phyloP scores from a whole-genome alignment of 2,888 invertebrate species.

The Drosophila setosimentum region DNA sequence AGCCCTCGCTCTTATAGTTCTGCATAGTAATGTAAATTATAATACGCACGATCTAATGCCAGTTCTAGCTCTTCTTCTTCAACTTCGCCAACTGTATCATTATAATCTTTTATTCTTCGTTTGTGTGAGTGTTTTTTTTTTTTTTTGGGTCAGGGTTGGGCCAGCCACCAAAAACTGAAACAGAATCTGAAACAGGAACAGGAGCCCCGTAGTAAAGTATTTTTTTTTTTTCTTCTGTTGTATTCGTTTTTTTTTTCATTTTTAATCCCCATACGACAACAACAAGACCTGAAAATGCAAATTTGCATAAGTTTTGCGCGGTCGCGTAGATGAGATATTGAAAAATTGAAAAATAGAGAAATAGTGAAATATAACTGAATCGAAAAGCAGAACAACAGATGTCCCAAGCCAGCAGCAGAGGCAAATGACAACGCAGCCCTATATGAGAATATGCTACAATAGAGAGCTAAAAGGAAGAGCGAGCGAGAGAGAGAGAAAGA shows the following conservation, averaged over 20 bases:
- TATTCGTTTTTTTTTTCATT: not conserved
- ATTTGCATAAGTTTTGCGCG: constrained; percentile 74
- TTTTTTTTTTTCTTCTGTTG: constrained; percentile 13
- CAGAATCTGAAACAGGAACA: constrained; percentile 39
- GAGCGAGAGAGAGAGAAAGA: not conserved
- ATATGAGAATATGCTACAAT: not conserved
- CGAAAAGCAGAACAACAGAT: constrained; percentile 45
- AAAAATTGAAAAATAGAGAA: constrained; percentile 38
- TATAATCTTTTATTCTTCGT: constrained; percentile 66
- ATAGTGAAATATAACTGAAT: constrained; percentile 7
- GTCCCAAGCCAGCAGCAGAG: constrained; percentile 16
- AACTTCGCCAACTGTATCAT: constrained; percentile 50
- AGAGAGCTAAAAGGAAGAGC: not conserved
- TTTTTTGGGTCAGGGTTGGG: constrained; percentile 58
- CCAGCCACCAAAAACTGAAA: constrained; percentile 31
- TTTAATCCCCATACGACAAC: constrained; percentile 60
- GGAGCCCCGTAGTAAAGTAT: constrained; percentile 29
- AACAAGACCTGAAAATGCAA: constrained; percentile 56
- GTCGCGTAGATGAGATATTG: constrained; percentile 31
- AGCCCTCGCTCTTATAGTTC: constrained; percentile 7
- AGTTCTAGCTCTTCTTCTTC: constrained; percentile 34
- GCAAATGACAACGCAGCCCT: constrained; percentile 20
- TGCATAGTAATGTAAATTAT: constrained; percentile 62
- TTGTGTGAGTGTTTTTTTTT: not conserved
- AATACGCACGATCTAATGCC: constrained; percentile 53